These are phyloP conservation scores for Stenotaenia linearis DNA, from an alignment of 2,888 invertebrate species.

Conservation along the genomic window DNA sequence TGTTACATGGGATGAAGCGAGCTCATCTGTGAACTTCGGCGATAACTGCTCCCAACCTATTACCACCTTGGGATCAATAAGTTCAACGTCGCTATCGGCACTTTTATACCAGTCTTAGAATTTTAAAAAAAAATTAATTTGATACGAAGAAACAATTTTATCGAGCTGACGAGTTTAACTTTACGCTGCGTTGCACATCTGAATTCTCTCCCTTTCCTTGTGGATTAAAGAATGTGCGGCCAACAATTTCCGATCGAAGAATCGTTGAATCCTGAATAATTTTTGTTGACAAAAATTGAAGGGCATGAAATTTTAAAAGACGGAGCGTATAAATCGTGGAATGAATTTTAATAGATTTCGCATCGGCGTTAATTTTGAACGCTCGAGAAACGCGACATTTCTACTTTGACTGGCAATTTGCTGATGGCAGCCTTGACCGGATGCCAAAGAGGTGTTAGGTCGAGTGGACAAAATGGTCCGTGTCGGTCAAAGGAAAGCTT, in stretches of 20 bases:
- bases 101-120: too few relatives aligned
- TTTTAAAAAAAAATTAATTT: too few relatives aligned
- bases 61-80: not conserved
- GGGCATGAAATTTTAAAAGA: not conserved
- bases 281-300: not conserved
- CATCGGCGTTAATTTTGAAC: not conserved
- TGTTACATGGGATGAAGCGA: not conserved
- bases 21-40: not conserved
- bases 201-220: too few relatives aligned
- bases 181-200: not conserved
- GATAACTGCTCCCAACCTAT: not conserved
- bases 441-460: not conserved
- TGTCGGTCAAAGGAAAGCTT: too few relatives aligned
- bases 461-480: not conserved
- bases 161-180: not conserved
- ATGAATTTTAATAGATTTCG: too few relatives aligned
- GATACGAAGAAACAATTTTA: not conserved
- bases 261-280: not conserved
- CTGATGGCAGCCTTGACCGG: not conserved
- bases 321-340: too few relatives aligned
- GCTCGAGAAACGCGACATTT: not conserved
- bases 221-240: too few relatives aligned
- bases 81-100: not conserved
- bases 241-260: too few relatives aligned
- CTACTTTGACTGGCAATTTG: not conserved